These are phyloP conservation scores for Plodia interpunctella DNA, from an alignment of 1,140 invertebrate species.

Conservation along the genomic window DNA sequence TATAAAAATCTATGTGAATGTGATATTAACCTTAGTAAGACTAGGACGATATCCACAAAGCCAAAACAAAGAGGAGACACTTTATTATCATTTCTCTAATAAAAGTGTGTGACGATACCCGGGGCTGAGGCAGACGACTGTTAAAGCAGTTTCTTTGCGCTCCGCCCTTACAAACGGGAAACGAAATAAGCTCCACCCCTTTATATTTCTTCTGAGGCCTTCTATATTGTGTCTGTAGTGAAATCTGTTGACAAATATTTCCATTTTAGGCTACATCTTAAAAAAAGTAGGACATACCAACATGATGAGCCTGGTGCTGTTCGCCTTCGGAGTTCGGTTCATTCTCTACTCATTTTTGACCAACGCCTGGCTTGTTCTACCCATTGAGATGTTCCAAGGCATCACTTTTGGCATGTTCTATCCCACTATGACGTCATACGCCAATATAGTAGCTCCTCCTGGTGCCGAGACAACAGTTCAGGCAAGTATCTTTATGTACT, in stretches of 20 bases:
- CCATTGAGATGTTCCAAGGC: conserved; percentile 91
- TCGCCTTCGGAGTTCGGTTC: conserved; percentile 86
- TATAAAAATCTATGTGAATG: no score
- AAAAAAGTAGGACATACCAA: conserved; percentile 89
- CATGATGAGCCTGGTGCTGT: conserved; percentile 89
- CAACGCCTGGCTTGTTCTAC: conserved; percentile 89
- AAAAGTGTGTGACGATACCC: no score
- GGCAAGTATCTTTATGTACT: conserved; percentile 52
- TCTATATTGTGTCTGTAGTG: no score
- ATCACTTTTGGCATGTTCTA: conserved; percentile 93
- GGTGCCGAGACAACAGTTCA: conserved; percentile 92
- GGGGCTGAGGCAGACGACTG: no score
- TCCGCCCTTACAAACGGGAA: no score
- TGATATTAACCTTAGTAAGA: no score
- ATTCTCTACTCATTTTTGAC: conserved; percentile 88
- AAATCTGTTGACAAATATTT: background rate
- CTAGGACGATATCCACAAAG: no score
- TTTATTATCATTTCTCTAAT: no score
- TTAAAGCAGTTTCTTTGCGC: no score
- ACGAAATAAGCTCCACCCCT: no score
- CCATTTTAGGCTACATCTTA: conserved; percentile 83
- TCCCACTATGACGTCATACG: conserved; percentile 92
- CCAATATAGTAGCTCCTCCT: conserved; percentile 88
- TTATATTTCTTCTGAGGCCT: no score
- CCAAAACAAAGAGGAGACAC: no score